phyloP scores from a whole-genome alignment of 2,888 invertebrate species.

The Acrocera orbiculus region DNA sequence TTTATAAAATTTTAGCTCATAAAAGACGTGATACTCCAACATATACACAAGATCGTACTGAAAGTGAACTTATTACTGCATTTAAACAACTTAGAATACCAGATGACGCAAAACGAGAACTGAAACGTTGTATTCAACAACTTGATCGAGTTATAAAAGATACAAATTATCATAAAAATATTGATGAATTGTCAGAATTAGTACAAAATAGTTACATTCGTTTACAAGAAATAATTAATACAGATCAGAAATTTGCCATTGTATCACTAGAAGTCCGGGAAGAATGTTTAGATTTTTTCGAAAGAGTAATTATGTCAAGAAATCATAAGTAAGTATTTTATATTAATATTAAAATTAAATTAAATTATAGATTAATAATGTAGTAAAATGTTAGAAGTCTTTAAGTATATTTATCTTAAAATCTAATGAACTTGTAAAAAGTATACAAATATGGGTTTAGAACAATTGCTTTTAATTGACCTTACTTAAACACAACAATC shows the following conservation, averaged over 20 bases:
- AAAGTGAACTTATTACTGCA: conserved; percentile 22
- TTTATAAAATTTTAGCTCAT: not conserved
- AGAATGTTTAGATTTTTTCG: conserved; percentile 76
- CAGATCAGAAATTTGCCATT: conserved; percentile 23
- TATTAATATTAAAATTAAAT: no score
- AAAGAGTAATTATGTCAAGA: conserved; percentile 82
- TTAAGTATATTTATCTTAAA: no score
- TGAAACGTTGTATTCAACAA: conserved; percentile 26
- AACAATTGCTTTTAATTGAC: no score
- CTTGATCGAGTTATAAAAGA: conserved; percentile 24
- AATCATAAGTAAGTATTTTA: conserved; percentile 57
- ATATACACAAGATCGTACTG: conserved; percentile 22
- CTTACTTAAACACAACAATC: no score
- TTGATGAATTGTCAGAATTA: conserved; percentile 76
- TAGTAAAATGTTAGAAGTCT: no score
- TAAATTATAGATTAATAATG: no score
- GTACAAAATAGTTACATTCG: conserved; percentile 72
- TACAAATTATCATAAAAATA: conserved; percentile 24
- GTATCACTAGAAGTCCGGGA: conserved; percentile 49
- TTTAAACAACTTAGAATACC: conserved; percentile 26
- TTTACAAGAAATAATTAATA: conserved; percentile 23
- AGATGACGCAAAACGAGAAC: conserved; percentile 27
- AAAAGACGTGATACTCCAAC: not conserved
- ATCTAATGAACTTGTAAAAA: no score
- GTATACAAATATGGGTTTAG: no score